Conservation (phyloP, 2,113 vertebrate genomes). For the Entelurus aequoreus region DNA sequence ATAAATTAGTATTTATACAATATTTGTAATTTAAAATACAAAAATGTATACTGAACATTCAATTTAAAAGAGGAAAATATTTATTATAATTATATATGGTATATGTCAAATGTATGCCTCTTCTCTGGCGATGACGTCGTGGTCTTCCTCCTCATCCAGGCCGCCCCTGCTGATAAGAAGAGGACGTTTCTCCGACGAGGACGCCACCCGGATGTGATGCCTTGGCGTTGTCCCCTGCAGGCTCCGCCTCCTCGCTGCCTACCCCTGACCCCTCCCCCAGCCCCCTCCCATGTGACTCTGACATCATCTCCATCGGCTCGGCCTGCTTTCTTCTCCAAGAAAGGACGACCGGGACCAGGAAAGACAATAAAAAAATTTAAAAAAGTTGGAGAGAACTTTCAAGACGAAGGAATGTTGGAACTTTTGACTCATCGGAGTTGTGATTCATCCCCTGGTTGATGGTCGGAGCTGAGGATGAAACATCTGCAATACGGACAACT, state of each 20-base stretch:
- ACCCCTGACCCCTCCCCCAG: constrained; percentile 33
- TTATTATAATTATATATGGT: no score
- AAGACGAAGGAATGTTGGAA: constrained; percentile 11
- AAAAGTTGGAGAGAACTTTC: constrained; percentile 2
- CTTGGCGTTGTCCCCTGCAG: constrained; percentile 10
- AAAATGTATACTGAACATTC: no score
- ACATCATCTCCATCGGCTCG: constrained; percentile 67
- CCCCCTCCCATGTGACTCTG: constrained; percentile 52
- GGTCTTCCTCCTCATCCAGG: constrained; percentile 59
- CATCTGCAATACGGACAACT: constrained; percentile 51
- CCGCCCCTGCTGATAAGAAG: constrained; percentile 99
- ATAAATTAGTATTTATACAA: no score
- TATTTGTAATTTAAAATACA: no score
- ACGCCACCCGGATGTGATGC: constrained; percentile 96
- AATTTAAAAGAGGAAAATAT: no score
- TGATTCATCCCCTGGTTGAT: constrained; percentile 30
- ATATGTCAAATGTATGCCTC: no score
- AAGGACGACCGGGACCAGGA: constrained; percentile 4
- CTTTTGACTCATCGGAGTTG: constrained; percentile 57
- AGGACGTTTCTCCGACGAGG: constrained; percentile 99
- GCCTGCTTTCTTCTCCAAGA: constrained; percentile 60
- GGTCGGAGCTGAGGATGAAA: constrained; percentile 56
- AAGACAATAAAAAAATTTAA: constrained; percentile 20
- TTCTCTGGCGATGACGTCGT: not conserved
- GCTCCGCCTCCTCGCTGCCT: constrained; percentile 49